phyloP scores from a whole-genome alignment of 2,113 vertebrate species.

The Corythornis vintsioides region DNA sequence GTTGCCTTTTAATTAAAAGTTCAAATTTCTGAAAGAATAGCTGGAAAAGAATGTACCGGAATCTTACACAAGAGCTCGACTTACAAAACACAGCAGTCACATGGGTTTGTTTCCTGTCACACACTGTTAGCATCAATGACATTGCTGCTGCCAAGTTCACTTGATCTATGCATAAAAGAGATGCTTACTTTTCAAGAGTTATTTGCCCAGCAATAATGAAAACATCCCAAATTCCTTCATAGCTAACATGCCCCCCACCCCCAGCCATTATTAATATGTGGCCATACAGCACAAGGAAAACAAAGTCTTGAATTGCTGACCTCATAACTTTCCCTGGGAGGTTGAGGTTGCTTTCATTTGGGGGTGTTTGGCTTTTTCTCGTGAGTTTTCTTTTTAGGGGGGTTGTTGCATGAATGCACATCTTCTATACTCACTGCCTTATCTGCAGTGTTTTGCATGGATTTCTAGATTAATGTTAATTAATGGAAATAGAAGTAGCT shows the following conservation, averaged over 20 bases:
- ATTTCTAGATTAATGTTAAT: slow-evolving; percentile 11
- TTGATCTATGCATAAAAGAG: slow-evolving; percentile 76
- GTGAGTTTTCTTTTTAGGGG: background rate
- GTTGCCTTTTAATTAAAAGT: slow-evolving; percentile 76
- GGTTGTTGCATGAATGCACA: background rate
- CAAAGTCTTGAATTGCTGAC: slow-evolving; percentile 29
- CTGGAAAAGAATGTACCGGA: slow-evolving; percentile 75
- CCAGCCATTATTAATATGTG: slow-evolving; percentile 27
- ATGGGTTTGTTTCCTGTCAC: slow-evolving; percentile 79
- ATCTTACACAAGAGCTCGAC: slow-evolving; percentile 77
- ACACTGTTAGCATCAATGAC: slow-evolving; percentile 79
- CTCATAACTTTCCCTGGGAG: background rate
- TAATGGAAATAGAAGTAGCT: slow-evolving; percentile 10
- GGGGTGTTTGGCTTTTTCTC: background rate
- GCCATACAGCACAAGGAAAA: slow-evolving; percentile 17
- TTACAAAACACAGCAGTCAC: slow-evolving; percentile 78
- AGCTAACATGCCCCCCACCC: background rate
- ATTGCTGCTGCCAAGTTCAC: slow-evolving; percentile 76
- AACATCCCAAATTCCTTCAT: slow-evolving; percentile 70
- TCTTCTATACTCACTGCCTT: background rate
- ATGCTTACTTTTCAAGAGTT: slow-evolving; percentile 71
- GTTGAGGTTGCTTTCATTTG: background rate
- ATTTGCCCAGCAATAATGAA: slow-evolving; percentile 72
- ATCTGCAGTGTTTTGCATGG: background rate
- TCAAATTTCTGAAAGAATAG: slow-evolving; percentile 73